Evolutionary conservation across 2,113 vertebrate species (phyloP).

Genomic region (Grammomys dolichurus): DNA sequence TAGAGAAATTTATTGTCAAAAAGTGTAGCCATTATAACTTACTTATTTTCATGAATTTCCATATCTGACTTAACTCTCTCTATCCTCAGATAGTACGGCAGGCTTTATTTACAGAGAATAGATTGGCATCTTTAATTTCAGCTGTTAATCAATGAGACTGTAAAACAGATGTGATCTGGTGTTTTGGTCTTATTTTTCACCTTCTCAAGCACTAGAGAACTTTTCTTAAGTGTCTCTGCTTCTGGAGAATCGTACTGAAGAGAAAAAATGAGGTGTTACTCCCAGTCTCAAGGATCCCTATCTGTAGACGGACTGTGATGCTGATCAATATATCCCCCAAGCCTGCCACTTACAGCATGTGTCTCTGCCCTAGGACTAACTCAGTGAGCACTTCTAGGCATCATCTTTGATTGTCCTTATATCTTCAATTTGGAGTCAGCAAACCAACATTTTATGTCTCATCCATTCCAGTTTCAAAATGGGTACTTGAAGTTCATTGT

Average conservation of each 20-base stretch:
- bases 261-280: background rate
- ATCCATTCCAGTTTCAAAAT: background rate
- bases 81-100: conserved; percentile 61
- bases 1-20: conserved; percentile 84
- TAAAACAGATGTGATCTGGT: background rate
- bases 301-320: too few species aligned
- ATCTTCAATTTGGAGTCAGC: background rate
- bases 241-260: background rate
- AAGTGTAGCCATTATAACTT: conserved; percentile 82
- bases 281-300: background rate
- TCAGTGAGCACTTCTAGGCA: background rate
- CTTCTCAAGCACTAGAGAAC: background rate
- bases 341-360: background rate
- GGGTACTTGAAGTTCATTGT: conserved; percentile 42
- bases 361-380: background rate
- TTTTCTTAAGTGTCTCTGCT: background rate
- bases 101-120: conserved; percentile 71
- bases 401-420: conserved; percentile 13
- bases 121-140: conserved; percentile 34
- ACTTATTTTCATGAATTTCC: conserved; percentile 81
- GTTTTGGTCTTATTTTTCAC: conserved; percentile 9
- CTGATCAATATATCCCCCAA: background rate
- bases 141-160: conserved; percentile 34
- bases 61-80: conserved; percentile 61
- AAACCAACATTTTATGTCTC: background rate